These are phyloP conservation scores for Drosophila parabipectinata DNA, from an alignment of 1,140 invertebrate genomes.

Conservation along the genomic window DNA sequence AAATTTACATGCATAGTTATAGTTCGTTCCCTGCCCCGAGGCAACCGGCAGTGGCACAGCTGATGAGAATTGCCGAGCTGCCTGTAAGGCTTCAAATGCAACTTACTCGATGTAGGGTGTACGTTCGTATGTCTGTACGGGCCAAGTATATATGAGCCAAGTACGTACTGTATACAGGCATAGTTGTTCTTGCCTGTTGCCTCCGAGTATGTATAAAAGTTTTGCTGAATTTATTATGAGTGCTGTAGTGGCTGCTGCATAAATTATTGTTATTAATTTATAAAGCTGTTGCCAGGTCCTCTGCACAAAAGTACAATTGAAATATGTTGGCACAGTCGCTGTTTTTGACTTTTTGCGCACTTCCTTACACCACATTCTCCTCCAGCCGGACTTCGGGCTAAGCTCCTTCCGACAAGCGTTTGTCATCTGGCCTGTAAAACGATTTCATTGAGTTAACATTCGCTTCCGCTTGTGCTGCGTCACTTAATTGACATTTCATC, in stretches of 20 bases:
- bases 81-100: conserved; percentile 59
- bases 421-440: conserved; percentile 22
- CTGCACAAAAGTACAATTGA: conserved; percentile 46
- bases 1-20: conserved; percentile 74
- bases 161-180: not conserved
- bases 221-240: conserved; percentile 75
- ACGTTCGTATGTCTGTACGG: not conserved
- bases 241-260: conserved; percentile 68
- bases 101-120: conserved; percentile 29
- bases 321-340: conserved; percentile 50
- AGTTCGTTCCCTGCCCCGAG: conserved; percentile 33
- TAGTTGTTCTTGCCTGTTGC: conserved; percentile 49
- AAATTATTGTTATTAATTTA: conserved; percentile 82
- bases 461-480: conserved; percentile 24
- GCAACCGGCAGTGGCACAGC: conserved; percentile 40
- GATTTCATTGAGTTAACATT: conserved; percentile 11
- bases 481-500: conserved; percentile 35
- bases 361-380: conserved; percentile 14
- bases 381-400: conserved; percentile 4
- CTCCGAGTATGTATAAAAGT: conserved; percentile 64
- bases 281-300: conserved; percentile 61
- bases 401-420: conserved; percentile 24
- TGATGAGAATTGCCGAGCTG: conserved; percentile 56
- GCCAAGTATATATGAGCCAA: not conserved
- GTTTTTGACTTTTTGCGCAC: conserved; percentile 15